Percentiles rank a stretch among this genome's conserved stretches.
phyloP scores from a whole-genome alignment of 2,797 vertebrate species.

The Chromobotia macracanthus region DNA sequence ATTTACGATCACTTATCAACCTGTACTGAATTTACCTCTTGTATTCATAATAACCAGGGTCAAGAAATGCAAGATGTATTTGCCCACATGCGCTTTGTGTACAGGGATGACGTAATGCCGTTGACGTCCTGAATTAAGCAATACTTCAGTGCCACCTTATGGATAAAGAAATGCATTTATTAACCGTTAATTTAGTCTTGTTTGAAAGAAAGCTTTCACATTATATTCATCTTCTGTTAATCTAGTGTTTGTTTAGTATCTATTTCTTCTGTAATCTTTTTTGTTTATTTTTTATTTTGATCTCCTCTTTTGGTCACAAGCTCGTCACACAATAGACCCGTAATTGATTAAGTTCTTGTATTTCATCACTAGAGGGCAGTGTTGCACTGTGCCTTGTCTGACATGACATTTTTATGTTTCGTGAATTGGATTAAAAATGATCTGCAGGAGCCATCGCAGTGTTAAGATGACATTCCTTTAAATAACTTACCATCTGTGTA shows the following conservation, averaged over 20 bases:
- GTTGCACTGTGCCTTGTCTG: neutral
- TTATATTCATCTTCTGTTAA: neutral
- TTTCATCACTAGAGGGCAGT: slow-evolving; percentile 21
- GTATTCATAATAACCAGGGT: neutral
- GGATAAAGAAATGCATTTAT: neutral
- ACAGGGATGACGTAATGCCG: slow-evolving; percentile 3
- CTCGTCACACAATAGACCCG: neutral
- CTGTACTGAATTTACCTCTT: too few species aligned
- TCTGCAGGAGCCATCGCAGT: neutral
- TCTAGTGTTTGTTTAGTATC: neutral
- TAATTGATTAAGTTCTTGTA: neutral
- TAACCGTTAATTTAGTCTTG: neutral
- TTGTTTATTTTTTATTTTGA: neutral
- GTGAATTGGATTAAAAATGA: neutral
- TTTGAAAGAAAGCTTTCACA: too few species aligned
- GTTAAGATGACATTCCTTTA: neutral
- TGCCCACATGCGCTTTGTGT: neutral
- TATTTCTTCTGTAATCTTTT: neutral
- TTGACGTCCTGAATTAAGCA: neutral
- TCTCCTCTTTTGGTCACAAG: neutral
- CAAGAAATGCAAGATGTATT: neutral
- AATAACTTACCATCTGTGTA: slow-evolving; percentile 2
- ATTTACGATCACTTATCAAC: neutral
- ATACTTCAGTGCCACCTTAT: slow-evolving; percentile 20
- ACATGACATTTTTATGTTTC: neutral